Percentiles rank a stretch among this genome's conserved stretches.
Conservation (phyloP, 2,113 vertebrate species). For the Herpetotheres cachinnans region DNA sequence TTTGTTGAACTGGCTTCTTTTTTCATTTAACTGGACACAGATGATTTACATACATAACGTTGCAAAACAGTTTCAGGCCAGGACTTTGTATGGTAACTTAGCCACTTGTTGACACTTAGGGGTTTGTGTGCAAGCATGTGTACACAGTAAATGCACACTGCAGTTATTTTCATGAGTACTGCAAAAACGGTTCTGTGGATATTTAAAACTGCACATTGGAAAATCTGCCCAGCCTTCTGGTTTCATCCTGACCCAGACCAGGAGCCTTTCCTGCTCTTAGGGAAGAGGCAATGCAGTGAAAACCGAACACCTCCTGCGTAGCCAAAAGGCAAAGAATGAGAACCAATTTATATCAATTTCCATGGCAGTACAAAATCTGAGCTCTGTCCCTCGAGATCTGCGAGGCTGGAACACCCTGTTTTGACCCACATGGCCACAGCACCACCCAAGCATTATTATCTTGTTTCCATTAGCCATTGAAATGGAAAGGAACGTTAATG, state of each 20-base stretch:
- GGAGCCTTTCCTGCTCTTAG: background rate
- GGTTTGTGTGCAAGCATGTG: background rate
- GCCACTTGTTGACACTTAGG: rapidly evolving
- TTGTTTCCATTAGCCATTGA: background rate
- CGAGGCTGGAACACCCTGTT: background rate
- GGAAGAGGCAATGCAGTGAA: background rate
- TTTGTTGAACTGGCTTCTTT: background rate
- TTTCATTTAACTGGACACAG: background rate
- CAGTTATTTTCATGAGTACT: background rate
- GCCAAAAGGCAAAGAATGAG: background rate
- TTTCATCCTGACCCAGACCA: background rate
- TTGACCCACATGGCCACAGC: background rate
- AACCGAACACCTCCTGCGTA: background rate
- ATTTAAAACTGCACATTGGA: background rate
- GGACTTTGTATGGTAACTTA: background rate
- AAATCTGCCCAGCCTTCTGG: background rate
- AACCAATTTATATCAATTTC: background rate
- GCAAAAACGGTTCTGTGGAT: rapidly evolving
- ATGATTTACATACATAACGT: background rate
- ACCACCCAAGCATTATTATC: background rate
- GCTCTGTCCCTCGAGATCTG: background rate
- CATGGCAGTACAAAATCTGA: background rate
- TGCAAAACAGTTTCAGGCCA: background rate
- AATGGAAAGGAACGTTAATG: background rate
- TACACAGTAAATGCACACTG: background rate